Evolutionary conservation across 2,113 vertebrate genomes (phyloP), one percentile per base, ranked within the genome.

Genomic region (Mola mola): DNA sequence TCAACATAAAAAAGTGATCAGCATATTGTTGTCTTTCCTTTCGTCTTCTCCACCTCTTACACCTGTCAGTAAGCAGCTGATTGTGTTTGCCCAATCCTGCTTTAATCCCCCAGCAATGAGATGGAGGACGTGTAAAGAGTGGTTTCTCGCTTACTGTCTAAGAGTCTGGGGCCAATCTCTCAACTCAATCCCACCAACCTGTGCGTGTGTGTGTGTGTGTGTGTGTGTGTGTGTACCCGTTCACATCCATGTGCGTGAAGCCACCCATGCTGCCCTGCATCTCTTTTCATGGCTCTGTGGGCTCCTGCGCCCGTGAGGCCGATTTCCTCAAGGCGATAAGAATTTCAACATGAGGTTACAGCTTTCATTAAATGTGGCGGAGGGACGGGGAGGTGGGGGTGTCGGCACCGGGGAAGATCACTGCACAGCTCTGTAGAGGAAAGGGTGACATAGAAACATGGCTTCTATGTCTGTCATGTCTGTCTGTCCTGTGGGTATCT

Each of bases 91-190:
- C 42, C 29, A 7, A 15, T 62, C 43, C 43, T 34, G 40, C 75
- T 81, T 55, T 84, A 82, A 80, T 84, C 81, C 72, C 46, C 20
- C 21, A 50, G 44, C n/a, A 6, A 70, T 42, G 65, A 40, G 43
- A 63, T 19, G 15, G 51, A 61, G 36, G 53, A 55, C 3, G 17
- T 16, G 44, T 52, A 47, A 50, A 65, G 22, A 51, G 36, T 66
- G 41, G 77, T 75, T 82, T 46, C 31, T 66, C 21, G 22, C 26
- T 66, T 56, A 29, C 50, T 34, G 9, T 59, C 24, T 20, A 10
- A 75, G 41, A 72, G 81, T 72, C 76, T 75, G 64, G 68, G 75
- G 74, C 72, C 49, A 72, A 52, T 84, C 71, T 77, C 68, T 82
- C 69, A 75, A 29, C 47, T 79, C 72, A 62, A 36, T 70, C 49